Evolutionary conservation across 2,888 invertebrate species (phyloP).

Genomic region (Arctia plantaginis): DNA sequence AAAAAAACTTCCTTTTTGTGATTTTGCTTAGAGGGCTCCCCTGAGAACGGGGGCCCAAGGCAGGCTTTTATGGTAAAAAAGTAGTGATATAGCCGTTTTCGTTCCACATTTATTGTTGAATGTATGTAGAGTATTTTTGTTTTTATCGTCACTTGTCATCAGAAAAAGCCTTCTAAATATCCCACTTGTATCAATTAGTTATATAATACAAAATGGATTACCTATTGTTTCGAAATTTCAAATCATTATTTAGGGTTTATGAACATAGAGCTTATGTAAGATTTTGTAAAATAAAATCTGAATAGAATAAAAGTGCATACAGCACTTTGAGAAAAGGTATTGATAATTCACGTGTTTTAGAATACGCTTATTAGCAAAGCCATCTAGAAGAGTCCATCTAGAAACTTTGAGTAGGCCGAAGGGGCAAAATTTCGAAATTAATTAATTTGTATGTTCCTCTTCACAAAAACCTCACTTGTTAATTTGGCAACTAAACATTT

Average conservation of each 20-base stretch:
- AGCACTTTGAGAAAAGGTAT: background rate
- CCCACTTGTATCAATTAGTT: background rate
- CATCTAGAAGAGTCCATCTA: conserved; percentile 1
- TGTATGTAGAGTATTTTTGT: too few relatives aligned
- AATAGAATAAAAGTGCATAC: background rate
- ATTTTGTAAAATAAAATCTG: background rate
- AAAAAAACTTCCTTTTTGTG: too few relatives aligned
- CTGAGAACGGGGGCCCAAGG: too few relatives aligned
- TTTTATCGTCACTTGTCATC: too few relatives aligned
- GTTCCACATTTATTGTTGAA: too few relatives aligned
- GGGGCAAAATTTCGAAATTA: background rate
- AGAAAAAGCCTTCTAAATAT: too few relatives aligned
- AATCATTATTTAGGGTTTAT: background rate
- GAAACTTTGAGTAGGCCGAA: background rate
- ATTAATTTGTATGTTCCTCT: background rate
- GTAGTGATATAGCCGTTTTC: too few relatives aligned
- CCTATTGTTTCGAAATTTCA: background rate
- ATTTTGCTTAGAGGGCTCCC: too few relatives aligned
- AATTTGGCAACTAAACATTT: conserved; percentile 24
- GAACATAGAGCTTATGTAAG: background rate
- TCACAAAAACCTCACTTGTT: conserved; percentile 7
- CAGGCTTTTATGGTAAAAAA: too few relatives aligned
- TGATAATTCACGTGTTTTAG: background rate
- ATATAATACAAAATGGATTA: background rate
- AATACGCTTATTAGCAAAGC: background rate